A percentile compares a stretch with the other conserved stretches of the same genome.
phyloP scores from a whole-genome alignment of 1,140 invertebrate genomes.

The Drosophila grimshawi region DNA sequence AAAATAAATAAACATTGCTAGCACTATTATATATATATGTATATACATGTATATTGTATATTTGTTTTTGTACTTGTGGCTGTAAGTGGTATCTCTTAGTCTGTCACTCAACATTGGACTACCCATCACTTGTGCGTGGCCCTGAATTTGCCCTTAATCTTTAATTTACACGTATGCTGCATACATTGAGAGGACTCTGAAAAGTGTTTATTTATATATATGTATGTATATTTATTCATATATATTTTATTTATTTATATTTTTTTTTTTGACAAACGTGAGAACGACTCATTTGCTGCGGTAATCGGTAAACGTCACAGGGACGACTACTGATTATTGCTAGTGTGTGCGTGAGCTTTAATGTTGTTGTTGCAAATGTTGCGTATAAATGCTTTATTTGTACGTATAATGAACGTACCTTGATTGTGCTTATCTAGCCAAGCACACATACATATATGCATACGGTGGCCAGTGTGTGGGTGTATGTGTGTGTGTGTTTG shows the following conservation, averaged over 20 bases:
- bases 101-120: not conserved
- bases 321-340: constrained; percentile 38
- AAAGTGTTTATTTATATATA: not conserved
- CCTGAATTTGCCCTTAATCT: not conserved
- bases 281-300: constrained; percentile 1
- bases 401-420: constrained; percentile 59
- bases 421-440: constrained; percentile 66
- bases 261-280: not conserved
- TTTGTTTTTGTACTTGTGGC: not conserved
- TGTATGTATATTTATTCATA: no score
- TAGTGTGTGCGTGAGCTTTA: constrained; percentile 31
- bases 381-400: constrained; percentile 53
- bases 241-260: not conserved
- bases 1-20: not conserved
- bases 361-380: constrained; percentile 33
- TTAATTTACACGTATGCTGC: not conserved
- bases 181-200: no score
- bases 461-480: constrained; percentile 9
- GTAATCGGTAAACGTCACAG: constrained; percentile 31
- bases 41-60: not conserved
- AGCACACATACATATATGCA: constrained; percentile 33
- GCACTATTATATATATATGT: not conserved
- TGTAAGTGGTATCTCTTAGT: not conserved
- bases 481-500: constrained; percentile 47
- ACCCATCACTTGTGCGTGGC: not conserved